Evolutionary conservation across 2,888 invertebrate genomes (phyloP), one percentile per base, ranked within the genome.

Genomic region (Listrodromus nycthemerus): DNA sequence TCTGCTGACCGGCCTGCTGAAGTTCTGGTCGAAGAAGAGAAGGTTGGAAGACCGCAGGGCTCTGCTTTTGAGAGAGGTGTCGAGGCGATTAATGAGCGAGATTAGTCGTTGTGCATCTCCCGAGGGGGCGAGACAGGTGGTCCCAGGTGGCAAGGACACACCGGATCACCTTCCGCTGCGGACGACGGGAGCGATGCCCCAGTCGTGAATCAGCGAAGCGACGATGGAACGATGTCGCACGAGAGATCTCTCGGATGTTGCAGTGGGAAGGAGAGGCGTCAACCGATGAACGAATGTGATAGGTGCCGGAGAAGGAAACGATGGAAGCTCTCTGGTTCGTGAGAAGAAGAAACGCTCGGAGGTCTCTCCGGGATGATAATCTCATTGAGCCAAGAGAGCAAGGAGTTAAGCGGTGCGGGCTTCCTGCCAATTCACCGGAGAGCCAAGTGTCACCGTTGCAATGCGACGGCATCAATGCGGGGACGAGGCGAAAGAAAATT

Each of bases 351-450:
- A 70, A 69, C 66, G 19, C 69, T 79, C 24, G 66, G 58, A 78
- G 74, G 65, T 66, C 73, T 73, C 85, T 45, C 27, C 19, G 65
- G 70, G 86, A 87, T 90, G 89, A 90, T 91, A 91, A 91, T 91
- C 90, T 91, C 88, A 88, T 91, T 90, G 90, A 90, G 88, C 78
- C 70, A 65, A 83, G 74, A 70, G 76, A 83, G 85, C 86, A 86
- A 86, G 86, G 89, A 92, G 91, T 91, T 91, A 90, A 91, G 89
- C 90, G 87, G 87, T 87, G 86, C 88, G 89, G 90, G 90, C 90
- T 91, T 92, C 92, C 91, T 92, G 91, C 89, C 91, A 92, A 91
- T 92, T 92, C 90, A 91, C 80, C 21, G 76, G 77, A 83, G 82
- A 83, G 87, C 88, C 88, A 90, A 91, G 90, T 91, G 89, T 90